Conservation (phyloP, 2,797 vertebrate species). For the Luscinia megarhynchos region DNA sequence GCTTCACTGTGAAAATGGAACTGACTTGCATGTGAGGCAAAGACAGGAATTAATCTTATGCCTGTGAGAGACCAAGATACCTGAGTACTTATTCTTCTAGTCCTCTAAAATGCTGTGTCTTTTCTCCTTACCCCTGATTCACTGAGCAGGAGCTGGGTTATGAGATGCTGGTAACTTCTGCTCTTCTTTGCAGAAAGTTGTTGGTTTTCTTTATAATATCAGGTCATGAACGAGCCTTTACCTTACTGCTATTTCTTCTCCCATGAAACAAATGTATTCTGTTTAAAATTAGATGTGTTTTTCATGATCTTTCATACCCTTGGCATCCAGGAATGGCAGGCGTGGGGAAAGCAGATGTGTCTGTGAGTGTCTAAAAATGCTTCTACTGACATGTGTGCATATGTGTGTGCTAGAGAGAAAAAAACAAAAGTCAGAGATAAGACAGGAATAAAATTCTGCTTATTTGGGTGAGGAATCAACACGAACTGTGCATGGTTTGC, state of each 20-base stretch:
- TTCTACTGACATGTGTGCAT: background rate
- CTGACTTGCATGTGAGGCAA: background rate
- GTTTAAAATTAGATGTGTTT: background rate
- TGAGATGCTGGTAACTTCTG: background rate
- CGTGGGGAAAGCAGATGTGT: background rate
- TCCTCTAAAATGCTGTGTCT: background rate
- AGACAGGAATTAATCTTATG: background rate
- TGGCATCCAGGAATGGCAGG: background rate
- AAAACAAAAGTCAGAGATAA: background rate
- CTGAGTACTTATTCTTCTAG: background rate
- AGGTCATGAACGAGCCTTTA: background rate
- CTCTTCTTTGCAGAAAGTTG: background rate
- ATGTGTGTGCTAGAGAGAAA: background rate
- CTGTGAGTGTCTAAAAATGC: background rate
- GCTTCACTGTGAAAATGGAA: accelerated
- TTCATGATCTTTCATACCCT: background rate
- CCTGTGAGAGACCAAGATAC: background rate
- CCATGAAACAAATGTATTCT: background rate
- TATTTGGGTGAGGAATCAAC: background rate
- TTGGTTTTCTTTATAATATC: background rate
- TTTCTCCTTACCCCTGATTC: background rate
- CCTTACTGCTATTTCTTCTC: background rate
- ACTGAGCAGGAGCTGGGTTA: background rate
- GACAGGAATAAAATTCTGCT: background rate
- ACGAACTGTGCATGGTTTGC: accelerated